Conservation (phyloP, 2,113 vertebrate species). For the Nicator chloris region DNA sequence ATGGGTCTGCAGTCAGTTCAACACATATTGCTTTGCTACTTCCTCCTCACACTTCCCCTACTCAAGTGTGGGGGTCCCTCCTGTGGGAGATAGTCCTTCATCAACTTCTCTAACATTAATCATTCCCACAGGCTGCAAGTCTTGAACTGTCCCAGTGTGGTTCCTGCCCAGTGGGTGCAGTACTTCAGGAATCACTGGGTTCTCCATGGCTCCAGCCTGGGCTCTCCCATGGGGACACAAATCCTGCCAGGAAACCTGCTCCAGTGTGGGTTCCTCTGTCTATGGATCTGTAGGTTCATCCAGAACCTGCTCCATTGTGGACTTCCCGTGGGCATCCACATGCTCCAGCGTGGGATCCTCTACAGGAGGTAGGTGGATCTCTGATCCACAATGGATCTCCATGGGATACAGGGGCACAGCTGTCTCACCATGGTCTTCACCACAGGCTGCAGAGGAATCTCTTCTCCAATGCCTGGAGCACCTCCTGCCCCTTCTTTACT, state of each 20-base stretch:
- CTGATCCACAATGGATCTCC: neutral
- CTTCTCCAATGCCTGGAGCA: neutral
- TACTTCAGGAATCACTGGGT: neutral
- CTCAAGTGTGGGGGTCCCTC: neutral
- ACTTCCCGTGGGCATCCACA: neutral
- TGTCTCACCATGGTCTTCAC: neutral
- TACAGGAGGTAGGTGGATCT: neutral
- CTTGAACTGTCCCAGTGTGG: rapidly evolving
- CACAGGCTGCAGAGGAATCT: rapidly evolving
- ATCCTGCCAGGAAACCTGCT: neutral
- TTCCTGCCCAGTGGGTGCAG: neutral
- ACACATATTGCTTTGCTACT: neutral
- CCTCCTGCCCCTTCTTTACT: neutral
- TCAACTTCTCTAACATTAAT: neutral
- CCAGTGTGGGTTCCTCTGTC: neutral
- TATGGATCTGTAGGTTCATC: neutral
- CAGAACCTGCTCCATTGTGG: neutral
- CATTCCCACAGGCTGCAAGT: neutral
- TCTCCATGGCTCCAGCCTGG: neutral
- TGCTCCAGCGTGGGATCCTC: neutral
- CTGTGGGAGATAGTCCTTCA: neutral
- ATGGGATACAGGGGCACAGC: neutral
- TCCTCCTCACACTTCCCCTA: neutral
- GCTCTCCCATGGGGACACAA: neutral
- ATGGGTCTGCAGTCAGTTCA: neutral